Evolutionary conservation across 2,888 invertebrate species (phyloP).

Genomic region (Leptinotarsa juncta): DNA sequence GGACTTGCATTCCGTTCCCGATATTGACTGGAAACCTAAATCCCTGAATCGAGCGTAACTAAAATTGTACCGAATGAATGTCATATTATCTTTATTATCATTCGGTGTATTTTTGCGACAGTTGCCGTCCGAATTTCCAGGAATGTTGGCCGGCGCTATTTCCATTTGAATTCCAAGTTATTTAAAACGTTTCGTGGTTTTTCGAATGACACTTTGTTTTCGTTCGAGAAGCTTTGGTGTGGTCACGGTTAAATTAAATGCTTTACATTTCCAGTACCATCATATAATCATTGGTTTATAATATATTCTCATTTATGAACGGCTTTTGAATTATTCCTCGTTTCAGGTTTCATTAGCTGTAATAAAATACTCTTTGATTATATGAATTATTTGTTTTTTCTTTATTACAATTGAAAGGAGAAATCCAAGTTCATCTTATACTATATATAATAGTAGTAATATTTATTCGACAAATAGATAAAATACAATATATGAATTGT

Average conservation of each 20-base stretch:
- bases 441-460: too few species aligned
- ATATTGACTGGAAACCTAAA: neutral
- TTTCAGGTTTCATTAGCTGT: too few species aligned
- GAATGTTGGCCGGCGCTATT: slow-evolving; percentile 29
- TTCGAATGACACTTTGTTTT: slow-evolving; percentile 1
- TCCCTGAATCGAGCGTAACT: neutral
- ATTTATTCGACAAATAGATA: too few species aligned
- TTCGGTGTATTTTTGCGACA: slow-evolving; percentile 31
- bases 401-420: too few species aligned
- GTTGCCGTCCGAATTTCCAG: slow-evolving; percentile 29
- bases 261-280: neutral
- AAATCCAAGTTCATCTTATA: too few species aligned
- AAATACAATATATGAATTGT: too few species aligned
- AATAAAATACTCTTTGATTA: too few species aligned
- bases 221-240: neutral
- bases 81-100: slow-evolving; percentile 24
- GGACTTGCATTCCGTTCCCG: neutral
- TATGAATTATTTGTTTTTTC: too few species aligned
- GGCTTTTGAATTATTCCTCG: too few species aligned
- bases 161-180: slow-evolving; percentile 23
- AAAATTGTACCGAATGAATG: slow-evolving; percentile 24
- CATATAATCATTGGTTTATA: neutral
- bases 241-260: neutral
- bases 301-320: neutral
- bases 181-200: slow-evolving; percentile 21